phyloP scores from a whole-genome alignment of 35 echinoderm and acorn worm species.

The Apostichopus japonicus region DNA sequence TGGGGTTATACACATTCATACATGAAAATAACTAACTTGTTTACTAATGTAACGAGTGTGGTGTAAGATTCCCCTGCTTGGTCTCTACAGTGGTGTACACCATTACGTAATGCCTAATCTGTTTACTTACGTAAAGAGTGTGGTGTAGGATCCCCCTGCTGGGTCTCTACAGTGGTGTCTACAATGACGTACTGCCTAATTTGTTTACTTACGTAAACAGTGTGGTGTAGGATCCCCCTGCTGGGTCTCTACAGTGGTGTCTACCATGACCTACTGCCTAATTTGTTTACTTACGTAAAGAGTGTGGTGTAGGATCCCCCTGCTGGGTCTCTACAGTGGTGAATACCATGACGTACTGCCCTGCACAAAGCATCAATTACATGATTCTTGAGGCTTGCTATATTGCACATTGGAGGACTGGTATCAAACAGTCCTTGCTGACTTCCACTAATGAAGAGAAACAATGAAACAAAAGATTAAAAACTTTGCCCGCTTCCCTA shows the following conservation, averaged over 20 bases:
- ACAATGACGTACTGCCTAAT: slow-evolving; percentile 80
- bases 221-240: slow-evolving; percentile 84
- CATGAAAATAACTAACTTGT: too few relatives aligned
- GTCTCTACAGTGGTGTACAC: slow-evolving; percentile 78
- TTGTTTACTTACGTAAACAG: slow-evolving; percentile 87
- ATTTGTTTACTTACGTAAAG: slow-evolving; percentile 83
- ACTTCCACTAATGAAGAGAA: slow-evolving; percentile 1
- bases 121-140: slow-evolving; percentile 90
- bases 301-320: slow-evolving; percentile 92
- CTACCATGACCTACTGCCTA: slow-evolving; percentile 81
- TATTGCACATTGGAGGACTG: slow-evolving; percentile 76
- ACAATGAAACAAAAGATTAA: neutral
- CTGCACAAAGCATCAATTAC: slow-evolving; percentile 76
- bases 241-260: slow-evolving; percentile 83
- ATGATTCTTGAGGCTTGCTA: slow-evolving; percentile 80
- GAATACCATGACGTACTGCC: slow-evolving; percentile 81
- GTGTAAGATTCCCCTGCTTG: slow-evolving; percentile 87
- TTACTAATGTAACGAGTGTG: slow-evolving; percentile 90
- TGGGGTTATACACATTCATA: too few relatives aligned
- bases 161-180: slow-evolving; percentile 53
- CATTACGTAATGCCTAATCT: slow-evolving; percentile 71
- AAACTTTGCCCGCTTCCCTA: too few relatives aligned
- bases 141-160: slow-evolving; percentile 90
- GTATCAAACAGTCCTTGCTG: slow-evolving; percentile 53
- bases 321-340: slow-evolving; percentile 85